Conservation (phyloP, 2,797 vertebrate species). For the Argya squamiceps region DNA sequence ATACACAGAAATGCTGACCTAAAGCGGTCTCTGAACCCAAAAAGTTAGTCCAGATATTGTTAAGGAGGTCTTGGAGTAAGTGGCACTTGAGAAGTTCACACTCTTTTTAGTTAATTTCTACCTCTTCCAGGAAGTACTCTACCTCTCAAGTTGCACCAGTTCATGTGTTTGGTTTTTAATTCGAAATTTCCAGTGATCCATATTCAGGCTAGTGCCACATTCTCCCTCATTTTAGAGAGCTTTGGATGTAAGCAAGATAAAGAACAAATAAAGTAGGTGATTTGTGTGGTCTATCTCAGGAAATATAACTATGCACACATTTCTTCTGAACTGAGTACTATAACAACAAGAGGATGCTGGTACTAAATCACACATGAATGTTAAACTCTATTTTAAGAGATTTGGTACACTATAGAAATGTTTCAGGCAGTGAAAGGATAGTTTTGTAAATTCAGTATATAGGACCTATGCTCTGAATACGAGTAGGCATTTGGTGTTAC, state of each 20-base stretch:
- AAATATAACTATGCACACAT: not conserved
- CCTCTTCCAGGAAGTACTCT: not conserved
- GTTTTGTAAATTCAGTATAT: not conserved
- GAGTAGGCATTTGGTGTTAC: not conserved
- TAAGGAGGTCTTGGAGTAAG: not conserved
- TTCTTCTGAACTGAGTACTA: not conserved
- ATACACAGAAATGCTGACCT: not conserved
- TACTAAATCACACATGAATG: not conserved
- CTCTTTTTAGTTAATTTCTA: accelerated
- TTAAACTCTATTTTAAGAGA: not conserved
- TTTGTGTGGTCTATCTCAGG: not conserved
- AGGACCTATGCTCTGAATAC: not conserved
- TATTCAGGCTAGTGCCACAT: not conserved
- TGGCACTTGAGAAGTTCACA: not conserved
- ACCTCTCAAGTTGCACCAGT: not conserved
- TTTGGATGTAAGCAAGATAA: not conserved
- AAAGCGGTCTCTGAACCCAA: not conserved
- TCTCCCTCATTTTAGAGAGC: not conserved
- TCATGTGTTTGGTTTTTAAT: not conserved
- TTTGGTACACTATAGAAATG: not conserved
- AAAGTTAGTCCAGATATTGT: not conserved
- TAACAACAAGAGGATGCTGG: not conserved
- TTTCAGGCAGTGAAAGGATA: not conserved
- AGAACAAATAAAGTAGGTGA: not conserved
- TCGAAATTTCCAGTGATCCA: not conserved